Evolutionary conservation across 1,140 invertebrate genomes (phyloP), one percentile per base, ranked within the genome.

Genomic region (Rhynchophorus ferrugineus): DNA sequence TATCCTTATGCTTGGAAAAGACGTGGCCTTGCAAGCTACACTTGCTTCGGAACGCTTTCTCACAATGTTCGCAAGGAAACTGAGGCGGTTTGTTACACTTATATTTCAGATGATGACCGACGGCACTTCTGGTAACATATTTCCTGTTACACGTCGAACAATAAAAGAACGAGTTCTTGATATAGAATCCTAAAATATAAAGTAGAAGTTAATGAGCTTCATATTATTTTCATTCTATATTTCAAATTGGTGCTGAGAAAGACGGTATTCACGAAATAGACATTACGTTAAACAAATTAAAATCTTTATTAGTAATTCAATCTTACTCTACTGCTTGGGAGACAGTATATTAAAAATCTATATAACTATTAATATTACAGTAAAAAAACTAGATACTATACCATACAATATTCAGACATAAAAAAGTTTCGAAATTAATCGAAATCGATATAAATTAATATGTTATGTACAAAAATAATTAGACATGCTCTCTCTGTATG

Each of bases 101-200:
- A 56, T 87, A 84, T 66, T 79, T 84, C 64, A 87, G 81, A 69
- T 89, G 86, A 5, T 83, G 76, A 0, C 81, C 22, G 2, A 52
- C 33, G 7, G 34, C 18, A 43, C 43, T 42, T 19, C 43, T 20
- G 8, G 39, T 38, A 13, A 2, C 58, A 42, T 59, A 61, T 14
- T 33, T 48, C 19, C 41, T 51, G 21, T 42, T 6, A 21, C 54
- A 52, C n/a, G 19, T 41, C 1, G 14, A 2, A 17, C 55, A 52
- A 7, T 3, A 35, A 1, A 21, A 35, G 42, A 49, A 49, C 7
- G 36, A 22, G 1, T 11, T 35, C 8, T 46, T 2, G 3, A 21
- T 18, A 35, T 46, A 18, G 16, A 34, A 46, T 11, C 11, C 44
- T 46, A 37, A 34, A 46, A 46, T 17, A 8, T 24, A 24, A 41